phyloP scores from a whole-genome alignment of 2,888 invertebrate species.

The Folsomia candida region DNA sequence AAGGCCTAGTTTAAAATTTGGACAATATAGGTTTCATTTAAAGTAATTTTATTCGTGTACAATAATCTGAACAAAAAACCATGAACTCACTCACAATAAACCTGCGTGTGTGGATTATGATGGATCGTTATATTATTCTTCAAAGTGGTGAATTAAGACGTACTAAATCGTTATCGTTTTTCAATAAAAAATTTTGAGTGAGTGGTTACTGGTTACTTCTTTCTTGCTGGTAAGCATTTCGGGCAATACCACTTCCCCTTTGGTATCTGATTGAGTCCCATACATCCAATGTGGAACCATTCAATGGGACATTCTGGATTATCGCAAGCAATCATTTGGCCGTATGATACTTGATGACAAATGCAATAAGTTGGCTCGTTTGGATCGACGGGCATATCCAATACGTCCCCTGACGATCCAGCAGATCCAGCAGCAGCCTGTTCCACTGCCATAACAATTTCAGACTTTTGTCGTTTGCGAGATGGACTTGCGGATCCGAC shows the following conservation, averaged over 20 bases:
- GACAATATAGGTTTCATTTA: too few species aligned
- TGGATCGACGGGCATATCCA: conserved; percentile 73
- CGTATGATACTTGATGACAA: conserved; percentile 95
- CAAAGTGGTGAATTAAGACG: too few species aligned
- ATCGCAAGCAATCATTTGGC: conserved; percentile 96
- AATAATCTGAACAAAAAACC: too few species aligned
- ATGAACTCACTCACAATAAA: too few species aligned
- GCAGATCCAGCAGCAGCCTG: conserved; percentile 53
- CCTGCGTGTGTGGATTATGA: too few species aligned
- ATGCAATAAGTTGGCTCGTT: conserved; percentile 98
- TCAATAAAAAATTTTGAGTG: neutral
- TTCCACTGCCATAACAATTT: conserved; percentile 52
- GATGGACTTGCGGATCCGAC: conserved; percentile 47
- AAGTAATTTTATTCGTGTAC: too few species aligned
- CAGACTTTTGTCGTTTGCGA: conserved; percentile 49
- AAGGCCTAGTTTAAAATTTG: too few species aligned
- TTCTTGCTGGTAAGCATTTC: conserved; percentile 72
- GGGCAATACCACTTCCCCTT: conserved; percentile 97
- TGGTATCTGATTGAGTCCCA: conserved; percentile 83
- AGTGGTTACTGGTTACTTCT: conserved; percentile 61
- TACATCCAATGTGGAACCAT: conserved; percentile 96
- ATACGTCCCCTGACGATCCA: conserved; percentile 71
- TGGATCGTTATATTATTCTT: too few species aligned
- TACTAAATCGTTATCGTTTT: too few species aligned
- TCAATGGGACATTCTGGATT: conserved; percentile 88